phyloP scores from a whole-genome alignment of 2,113 vertebrate genomes.

The Monopterus albus region DNA sequence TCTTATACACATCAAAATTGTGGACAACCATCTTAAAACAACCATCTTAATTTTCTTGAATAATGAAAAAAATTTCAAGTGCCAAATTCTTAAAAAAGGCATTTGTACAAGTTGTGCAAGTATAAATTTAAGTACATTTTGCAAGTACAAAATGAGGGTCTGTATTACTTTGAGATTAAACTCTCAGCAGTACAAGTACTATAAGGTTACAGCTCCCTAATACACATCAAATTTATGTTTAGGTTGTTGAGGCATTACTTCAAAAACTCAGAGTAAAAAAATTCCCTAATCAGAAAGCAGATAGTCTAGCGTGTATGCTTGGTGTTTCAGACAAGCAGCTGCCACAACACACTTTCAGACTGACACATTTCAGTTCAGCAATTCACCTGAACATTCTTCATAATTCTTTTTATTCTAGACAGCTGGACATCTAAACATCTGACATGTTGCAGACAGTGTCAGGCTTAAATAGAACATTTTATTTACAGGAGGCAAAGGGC shows the following conservation, averaged over 20 bases:
- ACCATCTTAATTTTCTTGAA: too few relatives aligned
- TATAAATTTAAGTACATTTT: too few relatives aligned
- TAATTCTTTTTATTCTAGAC: constrained; percentile 3
- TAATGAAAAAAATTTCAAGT: too few relatives aligned
- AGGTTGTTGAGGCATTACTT: background rate
- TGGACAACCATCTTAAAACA: too few relatives aligned
- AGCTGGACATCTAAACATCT: background rate
- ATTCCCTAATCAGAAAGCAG: background rate
- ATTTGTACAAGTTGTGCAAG: too few relatives aligned
- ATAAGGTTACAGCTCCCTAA: background rate
- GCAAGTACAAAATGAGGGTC: background rate
- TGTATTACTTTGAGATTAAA: background rate
- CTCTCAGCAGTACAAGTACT: background rate
- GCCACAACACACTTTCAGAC: background rate
- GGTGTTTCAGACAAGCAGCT: background rate
- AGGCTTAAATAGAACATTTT: constrained; percentile 9
- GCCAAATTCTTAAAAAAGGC: too few relatives aligned
- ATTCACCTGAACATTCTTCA: background rate
- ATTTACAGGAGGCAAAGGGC: background rate
- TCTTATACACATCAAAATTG: too few relatives aligned
- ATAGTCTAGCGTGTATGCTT: background rate
- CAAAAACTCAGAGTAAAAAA: background rate
- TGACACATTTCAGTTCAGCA: background rate
- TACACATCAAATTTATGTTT: background rate
- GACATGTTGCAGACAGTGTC: background rate